Evolutionary conservation across 2,888 invertebrate genomes (phyloP).

Genomic region (Mythimna loreyi): DNA sequence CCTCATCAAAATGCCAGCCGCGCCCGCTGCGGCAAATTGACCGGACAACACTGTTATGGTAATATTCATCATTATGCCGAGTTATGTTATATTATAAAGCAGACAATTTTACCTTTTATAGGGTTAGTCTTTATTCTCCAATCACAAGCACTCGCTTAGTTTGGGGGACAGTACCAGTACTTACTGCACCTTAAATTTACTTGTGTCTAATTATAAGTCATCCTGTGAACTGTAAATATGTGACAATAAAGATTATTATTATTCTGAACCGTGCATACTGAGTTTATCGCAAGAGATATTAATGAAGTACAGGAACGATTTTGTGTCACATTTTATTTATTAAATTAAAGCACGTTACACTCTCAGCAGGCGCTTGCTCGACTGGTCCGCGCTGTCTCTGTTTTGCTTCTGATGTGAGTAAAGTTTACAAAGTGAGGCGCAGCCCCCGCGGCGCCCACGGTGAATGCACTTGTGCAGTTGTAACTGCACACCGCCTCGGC

Average conservation of each 20-base stretch:
- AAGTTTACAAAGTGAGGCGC: constrained; percentile 51
- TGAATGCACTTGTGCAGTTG: constrained; percentile 72
- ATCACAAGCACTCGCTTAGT: too few relatives aligned
- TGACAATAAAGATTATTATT: too few relatives aligned
- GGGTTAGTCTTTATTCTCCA: constrained; percentile 20
- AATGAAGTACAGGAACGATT: neutral
- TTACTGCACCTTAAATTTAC: too few relatives aligned
- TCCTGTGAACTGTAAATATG: too few relatives aligned
- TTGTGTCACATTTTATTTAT: neutral
- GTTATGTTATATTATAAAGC: constrained; percentile 17
- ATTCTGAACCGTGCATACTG: constrained; percentile 4
- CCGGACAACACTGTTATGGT: constrained; percentile 35
- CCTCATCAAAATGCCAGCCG: constrained; percentile 60
- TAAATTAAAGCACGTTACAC: constrained; percentile 17
- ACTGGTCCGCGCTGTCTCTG: constrained; percentile 27
- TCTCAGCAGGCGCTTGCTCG: constrained; percentile 20
- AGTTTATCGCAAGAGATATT: constrained; percentile 18
- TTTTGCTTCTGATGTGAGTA: constrained; percentile 26
- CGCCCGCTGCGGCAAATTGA: constrained; percentile 67
- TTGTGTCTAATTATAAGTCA: too few relatives aligned
- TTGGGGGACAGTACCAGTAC: too few relatives aligned
- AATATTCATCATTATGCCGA: constrained; percentile 47
- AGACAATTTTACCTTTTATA: constrained; percentile 20
- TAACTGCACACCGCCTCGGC: constrained; percentile 67
- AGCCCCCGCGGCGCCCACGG: constrained; percentile 63